Evolutionary conservation across 2,113 vertebrate species (phyloP).

Genomic region (Brachypodius melanocephalos): DNA sequence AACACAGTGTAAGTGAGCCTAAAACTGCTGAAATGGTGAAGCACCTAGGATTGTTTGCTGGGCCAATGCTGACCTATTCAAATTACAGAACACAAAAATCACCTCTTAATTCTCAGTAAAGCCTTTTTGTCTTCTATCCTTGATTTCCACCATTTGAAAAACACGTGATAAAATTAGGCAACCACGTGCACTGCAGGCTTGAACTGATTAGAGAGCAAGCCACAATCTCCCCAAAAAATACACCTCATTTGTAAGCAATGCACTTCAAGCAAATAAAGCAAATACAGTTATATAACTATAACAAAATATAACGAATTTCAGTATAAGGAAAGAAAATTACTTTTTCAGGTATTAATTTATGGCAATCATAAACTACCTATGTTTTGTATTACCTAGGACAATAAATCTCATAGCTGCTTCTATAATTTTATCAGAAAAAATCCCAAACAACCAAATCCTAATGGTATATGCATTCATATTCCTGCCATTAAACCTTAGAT

Average conservation of each 20-base stretch:
- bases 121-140: background rate
- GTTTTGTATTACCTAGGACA: background rate
- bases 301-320: background rate
- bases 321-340: background rate
- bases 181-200: background rate
- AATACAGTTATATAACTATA: background rate
- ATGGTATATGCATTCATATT: background rate
- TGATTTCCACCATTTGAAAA: background rate
- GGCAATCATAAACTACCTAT: background rate
- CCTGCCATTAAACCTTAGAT: background rate
- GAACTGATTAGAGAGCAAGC: background rate
- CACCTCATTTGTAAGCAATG: fast-evolving
- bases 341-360: background rate
- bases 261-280: background rate
- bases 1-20: fast-evolving
- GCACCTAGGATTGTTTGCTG: background rate
- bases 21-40: background rate
- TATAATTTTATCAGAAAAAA: background rate
- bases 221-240: background rate
- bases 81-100: background rate
- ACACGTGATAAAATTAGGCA: background rate
- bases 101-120: background rate
- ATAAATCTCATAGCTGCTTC: background rate
- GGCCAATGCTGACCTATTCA: background rate
- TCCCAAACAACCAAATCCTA: fast-evolving